A percentile compares a stretch with the other conserved stretches of the same genome.
Evolutionary conservation across 2,113 vertebrate species (phyloP).

Genomic region (Hemibagrus wyckioides): DNA sequence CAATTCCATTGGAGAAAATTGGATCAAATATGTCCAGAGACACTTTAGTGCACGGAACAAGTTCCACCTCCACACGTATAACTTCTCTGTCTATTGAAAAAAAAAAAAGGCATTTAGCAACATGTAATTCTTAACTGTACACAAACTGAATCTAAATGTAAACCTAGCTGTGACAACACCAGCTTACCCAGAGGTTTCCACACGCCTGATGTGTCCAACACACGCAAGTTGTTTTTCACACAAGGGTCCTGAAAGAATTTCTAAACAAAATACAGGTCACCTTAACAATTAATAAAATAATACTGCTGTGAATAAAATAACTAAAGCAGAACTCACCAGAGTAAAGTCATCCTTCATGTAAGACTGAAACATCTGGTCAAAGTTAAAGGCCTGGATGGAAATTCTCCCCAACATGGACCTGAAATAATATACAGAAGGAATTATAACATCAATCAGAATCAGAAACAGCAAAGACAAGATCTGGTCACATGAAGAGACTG

Average conservation of each 20-base stretch:
- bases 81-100: conserved; percentile 61
- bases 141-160: conserved; percentile 32
- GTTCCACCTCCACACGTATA: conserved; percentile 66
- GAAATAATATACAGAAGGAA: conserved; percentile 13
- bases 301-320: neutral
- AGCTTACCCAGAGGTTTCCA: conserved; percentile 65
- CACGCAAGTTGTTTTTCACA: conserved; percentile 65
- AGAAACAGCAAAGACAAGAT: neutral
- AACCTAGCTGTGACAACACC: conserved; percentile 16
- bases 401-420: conserved; percentile 78
- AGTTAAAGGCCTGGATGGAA: conserved; percentile 69
- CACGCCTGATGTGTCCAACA: conserved; percentile 48
- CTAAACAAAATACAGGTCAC: conserved; percentile 51
- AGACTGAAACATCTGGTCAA: conserved; percentile 70
- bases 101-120: neutral
- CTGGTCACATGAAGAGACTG: neutral
- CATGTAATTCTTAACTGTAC: neutral
- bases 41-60: conserved; percentile 68
- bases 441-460: neutral
- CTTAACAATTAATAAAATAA: neutral
- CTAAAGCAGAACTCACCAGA: conserved; percentile 59
- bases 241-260: conserved; percentile 72
- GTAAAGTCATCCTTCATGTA: conserved; percentile 68
- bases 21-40: conserved; percentile 76
- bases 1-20: conserved; percentile 66